Conservation (phyloP, 2,113 vertebrate genomes). For the Isurus oxyrinchus region DNA sequence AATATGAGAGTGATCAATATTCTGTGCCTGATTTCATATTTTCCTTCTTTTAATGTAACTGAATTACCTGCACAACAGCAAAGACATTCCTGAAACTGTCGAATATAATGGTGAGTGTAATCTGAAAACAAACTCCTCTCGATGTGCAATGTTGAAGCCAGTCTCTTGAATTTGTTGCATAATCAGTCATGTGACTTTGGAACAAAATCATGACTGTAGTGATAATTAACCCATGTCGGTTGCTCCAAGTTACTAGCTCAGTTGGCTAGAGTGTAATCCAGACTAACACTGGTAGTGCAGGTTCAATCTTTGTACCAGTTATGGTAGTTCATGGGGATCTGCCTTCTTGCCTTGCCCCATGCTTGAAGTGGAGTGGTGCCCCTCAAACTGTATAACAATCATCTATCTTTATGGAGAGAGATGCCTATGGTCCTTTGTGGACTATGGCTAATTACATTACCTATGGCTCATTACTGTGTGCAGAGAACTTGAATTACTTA, state of each 20-base stretch:
- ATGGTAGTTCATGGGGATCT: too few species aligned
- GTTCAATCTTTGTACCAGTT: too few species aligned
- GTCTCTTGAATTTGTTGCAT: not conserved
- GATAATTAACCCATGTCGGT: not conserved
- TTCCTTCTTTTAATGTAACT: not conserved
- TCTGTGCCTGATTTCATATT: not conserved
- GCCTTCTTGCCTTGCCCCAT: too few species aligned
- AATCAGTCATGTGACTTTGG: not conserved
- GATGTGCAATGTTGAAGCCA: not conserved
- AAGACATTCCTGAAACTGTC: not conserved
- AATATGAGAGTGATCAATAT: not conserved
- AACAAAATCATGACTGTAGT: not conserved
- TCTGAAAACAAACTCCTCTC: not conserved
- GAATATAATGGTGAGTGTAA: not conserved
- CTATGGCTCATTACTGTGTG: not conserved
- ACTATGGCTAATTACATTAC: too few species aligned
- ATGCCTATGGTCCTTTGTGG: too few species aligned
- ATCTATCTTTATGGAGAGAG: too few species aligned
- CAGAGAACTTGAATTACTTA: not conserved
- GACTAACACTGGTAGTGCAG: too few species aligned
- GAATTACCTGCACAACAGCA: not conserved
- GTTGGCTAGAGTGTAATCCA: too few species aligned
- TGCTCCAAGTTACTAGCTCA: not conserved
- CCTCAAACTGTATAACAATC: too few species aligned
- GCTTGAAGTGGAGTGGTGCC: too few species aligned